These are phyloP conservation scores for Pempheris klunzingeri DNA, from an alignment of 2,797 vertebrate species.

Conservation along the genomic window DNA sequence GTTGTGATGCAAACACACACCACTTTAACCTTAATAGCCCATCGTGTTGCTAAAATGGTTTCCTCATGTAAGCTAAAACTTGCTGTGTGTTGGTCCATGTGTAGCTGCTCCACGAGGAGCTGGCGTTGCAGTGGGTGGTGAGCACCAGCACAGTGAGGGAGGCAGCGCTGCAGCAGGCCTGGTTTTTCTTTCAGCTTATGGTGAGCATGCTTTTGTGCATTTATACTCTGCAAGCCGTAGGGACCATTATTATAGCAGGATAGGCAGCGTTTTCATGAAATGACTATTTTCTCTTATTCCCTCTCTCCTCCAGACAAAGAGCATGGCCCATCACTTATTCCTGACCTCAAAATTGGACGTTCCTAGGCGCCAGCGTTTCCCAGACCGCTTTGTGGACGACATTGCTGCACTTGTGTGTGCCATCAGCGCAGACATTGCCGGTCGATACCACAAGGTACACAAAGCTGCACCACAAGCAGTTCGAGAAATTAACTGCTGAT, in stretches of 20 bases:
- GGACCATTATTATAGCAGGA: neutral
- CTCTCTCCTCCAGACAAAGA: constrained; percentile 86
- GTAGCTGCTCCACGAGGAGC: constrained; percentile 93
- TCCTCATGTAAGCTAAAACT: constrained; percentile 8
- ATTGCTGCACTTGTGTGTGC: constrained; percentile 90
- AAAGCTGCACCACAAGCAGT: neutral
- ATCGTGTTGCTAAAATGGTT: neutral
- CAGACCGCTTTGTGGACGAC: constrained; percentile 93
- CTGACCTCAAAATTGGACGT: constrained; percentile 86
- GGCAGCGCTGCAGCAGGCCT: constrained; percentile 91
- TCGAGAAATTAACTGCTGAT: neutral
- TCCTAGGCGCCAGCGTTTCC: constrained; percentile 90
- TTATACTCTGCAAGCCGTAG: neutral
- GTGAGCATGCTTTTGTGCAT: constrained; percentile 74
- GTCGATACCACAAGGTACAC: constrained; percentile 90
- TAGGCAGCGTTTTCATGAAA: neutral
- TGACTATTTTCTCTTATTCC: neutral
- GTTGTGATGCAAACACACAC: neutral
- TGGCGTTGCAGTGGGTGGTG: constrained; percentile 95
- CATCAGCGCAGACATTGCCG: constrained; percentile 90
- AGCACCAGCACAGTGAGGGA: constrained; percentile 90
- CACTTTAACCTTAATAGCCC: constrained; percentile 11
- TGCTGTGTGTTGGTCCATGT: constrained; percentile 40
- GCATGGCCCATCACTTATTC: constrained; percentile 92
- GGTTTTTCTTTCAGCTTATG: constrained; percentile 96